A percentile compares a stretch with the other conserved stretches of the same genome.
These are phyloP conservation scores for Drosophila sordidula DNA, from an alignment of 2,888 invertebrate species.

Conservation along the genomic window DNA sequence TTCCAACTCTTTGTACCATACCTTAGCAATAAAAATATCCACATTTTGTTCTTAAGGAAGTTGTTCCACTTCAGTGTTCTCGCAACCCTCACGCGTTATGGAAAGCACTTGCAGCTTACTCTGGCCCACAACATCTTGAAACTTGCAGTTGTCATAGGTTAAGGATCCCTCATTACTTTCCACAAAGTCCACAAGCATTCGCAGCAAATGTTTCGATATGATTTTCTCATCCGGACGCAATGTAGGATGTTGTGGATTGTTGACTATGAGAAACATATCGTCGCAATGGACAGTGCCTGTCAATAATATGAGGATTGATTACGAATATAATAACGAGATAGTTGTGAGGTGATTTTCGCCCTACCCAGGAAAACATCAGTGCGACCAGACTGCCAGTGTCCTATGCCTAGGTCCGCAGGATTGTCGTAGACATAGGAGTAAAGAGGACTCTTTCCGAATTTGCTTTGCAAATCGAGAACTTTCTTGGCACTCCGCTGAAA, in stretches of 20 bases:
- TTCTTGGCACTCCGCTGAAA: conserved; percentile 87
- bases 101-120: neutral
- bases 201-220: neutral
- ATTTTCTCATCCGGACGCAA: conserved; percentile 5
- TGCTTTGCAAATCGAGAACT: conserved; percentile 87
- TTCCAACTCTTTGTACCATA: no score
- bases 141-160: neutral
- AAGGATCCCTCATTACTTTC: neutral
- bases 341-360: no score
- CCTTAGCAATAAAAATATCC: neutral
- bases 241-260: neutral
- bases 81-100: conserved; percentile 3
- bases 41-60: neutral
- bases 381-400: conserved; percentile 86
- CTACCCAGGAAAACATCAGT: conserved; percentile 86
- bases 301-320: neutral
- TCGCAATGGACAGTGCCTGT: conserved; percentile 2
- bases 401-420: conserved; percentile 87
- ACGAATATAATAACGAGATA: neutral
- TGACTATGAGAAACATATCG: neutral
- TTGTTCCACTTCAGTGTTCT: neutral
- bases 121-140: conserved; percentile 2
- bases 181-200: neutral
- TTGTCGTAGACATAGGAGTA: conserved; percentile 86
- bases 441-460: conserved; percentile 87